Percentiles rank a stretch among this genome's conserved stretches.
Conservation (phyloP, 2,888 invertebrate species). For the Caenorhabditis japonica region DNA sequence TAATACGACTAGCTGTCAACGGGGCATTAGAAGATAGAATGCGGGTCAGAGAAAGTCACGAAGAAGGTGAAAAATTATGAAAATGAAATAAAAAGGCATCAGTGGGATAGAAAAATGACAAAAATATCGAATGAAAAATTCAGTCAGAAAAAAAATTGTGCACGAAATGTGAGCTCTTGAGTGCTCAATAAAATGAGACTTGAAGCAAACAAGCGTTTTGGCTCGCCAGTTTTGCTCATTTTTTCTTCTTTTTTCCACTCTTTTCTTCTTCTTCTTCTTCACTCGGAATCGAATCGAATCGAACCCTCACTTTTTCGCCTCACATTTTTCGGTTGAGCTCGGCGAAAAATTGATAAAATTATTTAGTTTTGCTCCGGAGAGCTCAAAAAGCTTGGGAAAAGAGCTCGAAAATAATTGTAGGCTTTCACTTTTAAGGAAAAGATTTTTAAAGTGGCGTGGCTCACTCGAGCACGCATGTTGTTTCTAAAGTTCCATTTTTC, state of each 20-base stretch:
- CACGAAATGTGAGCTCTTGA: constrained; percentile 53
- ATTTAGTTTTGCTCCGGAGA: too few species aligned
- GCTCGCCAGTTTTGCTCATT: constrained; percentile 52
- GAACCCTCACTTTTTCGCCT: constrained; percentile 15
- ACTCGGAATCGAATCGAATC: neutral
- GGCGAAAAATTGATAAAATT: too few species aligned
- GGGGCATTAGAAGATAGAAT: neutral
- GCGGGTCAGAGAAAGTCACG: neutral
- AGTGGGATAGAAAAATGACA: constrained; percentile 2
- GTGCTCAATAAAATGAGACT: constrained; percentile 53
- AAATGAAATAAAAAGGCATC: too few species aligned
- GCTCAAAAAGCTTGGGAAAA: too few species aligned
- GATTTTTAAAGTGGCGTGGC: neutral
- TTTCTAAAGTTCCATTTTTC: neutral
- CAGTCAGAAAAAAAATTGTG: constrained; percentile 46
- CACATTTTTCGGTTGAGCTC: neutral
- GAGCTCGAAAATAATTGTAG: constrained; percentile 5
- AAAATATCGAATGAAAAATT: constrained; percentile 45
- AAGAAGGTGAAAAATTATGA: neutral
- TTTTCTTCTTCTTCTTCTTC: too few species aligned
- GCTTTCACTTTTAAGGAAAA: neutral
- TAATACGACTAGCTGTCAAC: neutral
- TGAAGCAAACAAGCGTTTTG: constrained; percentile 53
- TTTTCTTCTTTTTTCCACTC: constrained; percentile 47
- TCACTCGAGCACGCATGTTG: neutral